Percentiles rank a stretch among this genome's conserved stretches.
These are phyloP conservation scores for Beroe ovata DNA, from an alignment of 37 sponge, comb jelly and placozoan genomes.

Conservation along the genomic window DNA sequence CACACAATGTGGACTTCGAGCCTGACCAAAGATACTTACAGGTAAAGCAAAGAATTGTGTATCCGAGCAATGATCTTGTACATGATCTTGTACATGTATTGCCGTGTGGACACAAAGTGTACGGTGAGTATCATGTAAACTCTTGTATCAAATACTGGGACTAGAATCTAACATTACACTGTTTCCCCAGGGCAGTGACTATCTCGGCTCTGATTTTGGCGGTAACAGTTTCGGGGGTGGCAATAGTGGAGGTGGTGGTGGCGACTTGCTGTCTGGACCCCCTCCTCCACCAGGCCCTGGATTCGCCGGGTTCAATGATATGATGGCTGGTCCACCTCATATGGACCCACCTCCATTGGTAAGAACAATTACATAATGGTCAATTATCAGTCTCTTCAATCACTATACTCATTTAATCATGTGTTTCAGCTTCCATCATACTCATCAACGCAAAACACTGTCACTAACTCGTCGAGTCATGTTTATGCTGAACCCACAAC, in stretches of 20 bases:
- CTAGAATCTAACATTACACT: too few relatives aligned
- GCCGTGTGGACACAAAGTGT: too few relatives aligned
- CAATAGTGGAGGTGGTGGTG: conserved; percentile 65
- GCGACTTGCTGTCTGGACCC: neutral
- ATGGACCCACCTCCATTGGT: conserved; percentile 66
- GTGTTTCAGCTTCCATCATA: neutral
- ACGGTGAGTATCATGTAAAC: too few relatives aligned
- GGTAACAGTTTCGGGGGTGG: neutral
- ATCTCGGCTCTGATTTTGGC: neutral
- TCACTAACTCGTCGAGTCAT: too few relatives aligned
- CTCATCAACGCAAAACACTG: neutral
- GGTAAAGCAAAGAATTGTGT: too few relatives aligned
- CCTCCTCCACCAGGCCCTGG: conserved; percentile 19
- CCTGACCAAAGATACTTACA: conserved; percentile 83
- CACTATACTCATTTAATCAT: neutral
- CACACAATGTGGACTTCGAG: conserved; percentile 88
- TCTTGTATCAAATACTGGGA: too few relatives aligned
- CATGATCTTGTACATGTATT: too few relatives aligned
- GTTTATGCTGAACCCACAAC: neutral
- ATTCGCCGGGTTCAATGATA: neutral
- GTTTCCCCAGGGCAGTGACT: conserved; percentile 8
- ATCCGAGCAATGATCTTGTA: too few relatives aligned
- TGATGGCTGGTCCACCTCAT: conserved; percentile 17
- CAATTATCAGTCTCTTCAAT: neutral
- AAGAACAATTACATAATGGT: neutral